Conservation (phyloP, 2,888 invertebrate species). For the Dryomyza anilis region DNA sequence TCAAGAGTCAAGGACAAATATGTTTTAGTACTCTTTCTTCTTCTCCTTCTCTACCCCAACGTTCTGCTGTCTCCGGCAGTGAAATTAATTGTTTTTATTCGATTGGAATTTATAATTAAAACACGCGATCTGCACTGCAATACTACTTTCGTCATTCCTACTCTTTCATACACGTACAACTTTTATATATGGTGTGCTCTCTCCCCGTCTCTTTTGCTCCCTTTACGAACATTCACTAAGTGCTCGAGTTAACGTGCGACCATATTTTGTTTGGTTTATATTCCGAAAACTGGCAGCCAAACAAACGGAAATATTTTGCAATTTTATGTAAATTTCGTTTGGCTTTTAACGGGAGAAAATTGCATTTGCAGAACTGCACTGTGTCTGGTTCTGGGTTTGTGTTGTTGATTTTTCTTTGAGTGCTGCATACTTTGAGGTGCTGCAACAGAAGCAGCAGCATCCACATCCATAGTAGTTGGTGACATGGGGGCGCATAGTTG, state of each 20-base stretch:
- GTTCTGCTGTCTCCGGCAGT: background rate
- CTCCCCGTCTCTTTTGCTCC: too few species aligned
- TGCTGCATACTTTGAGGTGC: too few species aligned
- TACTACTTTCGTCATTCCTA: background rate
- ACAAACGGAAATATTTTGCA: background rate
- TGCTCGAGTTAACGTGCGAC: too few species aligned
- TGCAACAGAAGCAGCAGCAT: too few species aligned
- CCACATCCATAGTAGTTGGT: too few species aligned
- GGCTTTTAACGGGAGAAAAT: slow-evolving; percentile 10
- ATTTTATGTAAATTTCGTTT: slow-evolving; percentile 14
- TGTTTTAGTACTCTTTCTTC: too few species aligned
- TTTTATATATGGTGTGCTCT: too few species aligned
- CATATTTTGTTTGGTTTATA: background rate
- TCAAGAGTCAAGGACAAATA: background rate
- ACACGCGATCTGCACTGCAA: background rate
- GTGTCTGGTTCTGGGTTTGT: background rate
- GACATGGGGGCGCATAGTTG: too few species aligned
- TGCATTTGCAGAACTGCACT: too few species aligned
- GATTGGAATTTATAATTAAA: background rate
- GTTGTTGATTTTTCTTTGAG: too few species aligned
- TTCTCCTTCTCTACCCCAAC: background rate
- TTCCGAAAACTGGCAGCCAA: background rate
- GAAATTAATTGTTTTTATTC: background rate
- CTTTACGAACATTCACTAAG: too few species aligned
- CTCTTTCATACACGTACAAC: background rate